These are phyloP conservation scores for Campoletis sonorensis DNA, from an alignment of 1,140 invertebrate genomes.

Conservation along the genomic window DNA sequence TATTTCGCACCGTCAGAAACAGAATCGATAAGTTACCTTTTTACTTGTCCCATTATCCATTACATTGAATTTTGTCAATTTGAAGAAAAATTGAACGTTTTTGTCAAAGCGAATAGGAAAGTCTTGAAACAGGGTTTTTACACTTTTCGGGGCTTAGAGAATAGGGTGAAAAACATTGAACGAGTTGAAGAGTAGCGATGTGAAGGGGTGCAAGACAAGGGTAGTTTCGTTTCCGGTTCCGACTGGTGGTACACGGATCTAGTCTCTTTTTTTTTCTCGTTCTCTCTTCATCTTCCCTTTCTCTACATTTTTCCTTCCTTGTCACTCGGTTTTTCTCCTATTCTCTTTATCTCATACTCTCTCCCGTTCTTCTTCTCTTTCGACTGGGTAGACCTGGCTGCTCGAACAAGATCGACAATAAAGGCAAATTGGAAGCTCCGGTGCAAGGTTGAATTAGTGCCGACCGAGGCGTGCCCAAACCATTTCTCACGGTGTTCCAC, in stretches of 20 bases:
- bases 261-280: slow-evolving; percentile 21
- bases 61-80: background rate
- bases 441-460: slow-evolving; percentile 42
- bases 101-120: background rate
- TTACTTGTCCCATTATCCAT: background rate
- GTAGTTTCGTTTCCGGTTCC: slow-evolving; percentile 21
- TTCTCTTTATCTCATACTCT: background rate
- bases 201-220: background rate
- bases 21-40: too few species aligned
- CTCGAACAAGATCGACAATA: slow-evolving; percentile 45
- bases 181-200: slow-evolving; percentile 12
- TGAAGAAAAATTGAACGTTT: background rate
- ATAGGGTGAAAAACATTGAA: slow-evolving; percentile 15
- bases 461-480: slow-evolving; percentile 36
- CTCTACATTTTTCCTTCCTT: background rate
- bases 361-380: background rate
- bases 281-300: background rate
- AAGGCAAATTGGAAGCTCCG: slow-evolving; percentile 50
- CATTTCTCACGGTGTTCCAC: slow-evolving; percentile 26
- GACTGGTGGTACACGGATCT: slow-evolving; percentile 20
- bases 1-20: too few species aligned
- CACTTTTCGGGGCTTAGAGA: background rate
- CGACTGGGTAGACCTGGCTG: slow-evolving; percentile 8
- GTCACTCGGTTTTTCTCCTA: slow-evolving; percentile 28
- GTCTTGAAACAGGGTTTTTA: background rate